These are phyloP conservation scores for Panurus biarmicus DNA, from an alignment of 2,113 vertebrate species.

Conservation along the genomic window DNA sequence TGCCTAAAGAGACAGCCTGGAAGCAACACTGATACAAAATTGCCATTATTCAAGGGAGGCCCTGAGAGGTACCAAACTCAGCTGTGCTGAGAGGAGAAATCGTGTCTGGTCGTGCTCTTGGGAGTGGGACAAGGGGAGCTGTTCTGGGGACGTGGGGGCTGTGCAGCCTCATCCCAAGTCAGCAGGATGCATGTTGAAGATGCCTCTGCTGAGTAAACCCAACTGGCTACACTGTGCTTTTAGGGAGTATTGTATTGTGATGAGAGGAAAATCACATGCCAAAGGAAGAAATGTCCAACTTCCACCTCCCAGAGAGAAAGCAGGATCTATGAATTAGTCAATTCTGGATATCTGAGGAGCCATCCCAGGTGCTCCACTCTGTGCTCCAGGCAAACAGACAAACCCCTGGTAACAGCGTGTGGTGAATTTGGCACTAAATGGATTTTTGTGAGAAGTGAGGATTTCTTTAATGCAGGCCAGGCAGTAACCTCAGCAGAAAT, in stretches of 20 bases:
- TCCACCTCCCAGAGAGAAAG: not conserved
- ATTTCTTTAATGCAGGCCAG: not conserved
- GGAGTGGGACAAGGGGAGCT: not conserved
- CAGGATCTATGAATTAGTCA: not conserved
- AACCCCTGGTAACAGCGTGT: not conserved
- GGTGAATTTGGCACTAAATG: not conserved
- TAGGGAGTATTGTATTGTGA: not conserved
- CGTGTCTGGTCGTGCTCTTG: accelerated
- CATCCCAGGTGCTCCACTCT: not conserved
- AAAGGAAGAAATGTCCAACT: not conserved
- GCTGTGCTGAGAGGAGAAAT: not conserved
- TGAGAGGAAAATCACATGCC: not conserved
- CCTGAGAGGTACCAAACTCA: not conserved
- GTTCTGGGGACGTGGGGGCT: not conserved
- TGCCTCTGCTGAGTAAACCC: not conserved
- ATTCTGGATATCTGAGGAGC: not conserved
- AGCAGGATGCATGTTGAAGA: not conserved
- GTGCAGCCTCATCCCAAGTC: not conserved
- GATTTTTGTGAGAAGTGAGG: not conserved
- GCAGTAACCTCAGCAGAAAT: not conserved
- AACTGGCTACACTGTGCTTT: accelerated
- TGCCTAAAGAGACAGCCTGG: not conserved
- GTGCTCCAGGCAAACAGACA: not conserved
- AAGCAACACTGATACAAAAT: not conserved
- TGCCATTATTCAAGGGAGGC: not conserved